Conservation (phyloP, 2,888 invertebrate genomes). For the Empis livida region DNA sequence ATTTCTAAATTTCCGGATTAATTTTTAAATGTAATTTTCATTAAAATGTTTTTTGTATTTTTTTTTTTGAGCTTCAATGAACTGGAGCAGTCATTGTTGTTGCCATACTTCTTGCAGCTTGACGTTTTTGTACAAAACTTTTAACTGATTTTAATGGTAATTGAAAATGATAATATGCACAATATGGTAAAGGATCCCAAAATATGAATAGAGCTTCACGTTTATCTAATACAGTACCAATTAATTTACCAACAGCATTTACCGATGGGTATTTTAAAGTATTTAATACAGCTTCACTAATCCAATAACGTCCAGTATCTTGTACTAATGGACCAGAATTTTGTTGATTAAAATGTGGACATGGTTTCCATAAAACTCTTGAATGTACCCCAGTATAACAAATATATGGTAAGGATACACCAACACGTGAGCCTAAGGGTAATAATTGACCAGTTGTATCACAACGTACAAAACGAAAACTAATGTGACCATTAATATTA, state of each 20-base stretch:
- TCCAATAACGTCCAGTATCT: constrained; percentile 41
- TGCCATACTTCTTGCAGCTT: constrained; percentile 11
- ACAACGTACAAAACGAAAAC: constrained; percentile 59
- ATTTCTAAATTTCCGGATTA: too few species aligned
- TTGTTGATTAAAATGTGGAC: constrained; percentile 45
- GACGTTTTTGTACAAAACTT: constrained; percentile 40
- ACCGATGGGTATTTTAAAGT: constrained; percentile 37
- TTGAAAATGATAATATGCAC: constrained; percentile 73
- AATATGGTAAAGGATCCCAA: constrained; percentile 79
- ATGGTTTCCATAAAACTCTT: constrained; percentile 48
- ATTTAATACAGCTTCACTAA: constrained; percentile 44
- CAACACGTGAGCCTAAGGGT: constrained; percentile 58
- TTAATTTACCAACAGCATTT: constrained; percentile 43
- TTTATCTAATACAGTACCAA: constrained; percentile 60
- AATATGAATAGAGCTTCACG: constrained; percentile 67
- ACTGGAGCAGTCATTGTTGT: constrained; percentile 13
- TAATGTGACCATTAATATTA: constrained; percentile 63
- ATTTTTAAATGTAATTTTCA: too few species aligned
- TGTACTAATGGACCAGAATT: constrained; percentile 41
- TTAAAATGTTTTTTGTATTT: too few species aligned
- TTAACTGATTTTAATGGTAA: constrained; percentile 49
- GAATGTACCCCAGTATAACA: constrained; percentile 61
- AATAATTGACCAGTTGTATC: constrained; percentile 45
- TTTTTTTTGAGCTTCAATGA: constrained; percentile 4
- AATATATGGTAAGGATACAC: constrained; percentile 67